A percentile compares a stretch with the other conserved stretches of the same genome.
Evolutionary conservation across 2,888 invertebrate genomes (phyloP).

Genomic region (Anagyrus pseudococci): DNA sequence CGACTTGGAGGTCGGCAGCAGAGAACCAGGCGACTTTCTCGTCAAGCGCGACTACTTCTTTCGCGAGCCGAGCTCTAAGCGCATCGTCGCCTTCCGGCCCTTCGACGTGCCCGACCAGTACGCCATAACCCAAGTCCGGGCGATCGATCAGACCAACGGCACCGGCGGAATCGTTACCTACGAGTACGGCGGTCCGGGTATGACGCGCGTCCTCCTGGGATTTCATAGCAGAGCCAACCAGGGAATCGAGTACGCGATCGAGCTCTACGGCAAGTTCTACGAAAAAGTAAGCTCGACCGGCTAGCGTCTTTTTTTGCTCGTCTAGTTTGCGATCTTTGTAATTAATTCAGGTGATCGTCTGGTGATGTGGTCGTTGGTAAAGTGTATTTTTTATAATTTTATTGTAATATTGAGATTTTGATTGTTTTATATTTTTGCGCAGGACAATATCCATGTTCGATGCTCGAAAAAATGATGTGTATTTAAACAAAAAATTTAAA

Average conservation of each 20-base stretch:
- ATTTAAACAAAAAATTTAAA: too few relatives aligned
- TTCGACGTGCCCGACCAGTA: conserved; percentile 19
- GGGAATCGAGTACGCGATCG: conserved; percentile 8
- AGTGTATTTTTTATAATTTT: too few relatives aligned
- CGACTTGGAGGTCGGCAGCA: conserved; percentile 3
- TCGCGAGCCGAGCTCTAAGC: not conserved
- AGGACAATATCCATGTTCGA: too few relatives aligned
- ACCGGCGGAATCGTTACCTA: conserved; percentile 3
- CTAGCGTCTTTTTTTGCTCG: too few relatives aligned
- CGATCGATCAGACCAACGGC: conserved; percentile 7
- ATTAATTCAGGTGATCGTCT: too few relatives aligned
- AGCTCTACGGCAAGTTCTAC: conserved; percentile 10
- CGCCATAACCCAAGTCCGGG: conserved; percentile 13
- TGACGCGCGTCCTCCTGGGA: conserved; percentile 13
- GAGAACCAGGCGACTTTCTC: conserved; percentile 4
- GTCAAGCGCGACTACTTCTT: not conserved
- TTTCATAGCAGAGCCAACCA: conserved; percentile 14
- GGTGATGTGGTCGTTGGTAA: too few relatives aligned
- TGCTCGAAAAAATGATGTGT: too few relatives aligned
- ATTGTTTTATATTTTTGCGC: too few relatives aligned
- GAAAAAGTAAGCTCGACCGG: too few relatives aligned
- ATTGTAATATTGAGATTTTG: too few relatives aligned
- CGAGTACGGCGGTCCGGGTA: conserved; percentile 19
- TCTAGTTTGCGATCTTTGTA: too few relatives aligned
- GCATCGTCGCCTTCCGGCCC: conserved; percentile 7